Evolutionary conservation across 2,113 vertebrate genomes (phyloP), one percentile per base, ranked within the genome.

Genomic region (Tenrec ecaudatus): DNA sequence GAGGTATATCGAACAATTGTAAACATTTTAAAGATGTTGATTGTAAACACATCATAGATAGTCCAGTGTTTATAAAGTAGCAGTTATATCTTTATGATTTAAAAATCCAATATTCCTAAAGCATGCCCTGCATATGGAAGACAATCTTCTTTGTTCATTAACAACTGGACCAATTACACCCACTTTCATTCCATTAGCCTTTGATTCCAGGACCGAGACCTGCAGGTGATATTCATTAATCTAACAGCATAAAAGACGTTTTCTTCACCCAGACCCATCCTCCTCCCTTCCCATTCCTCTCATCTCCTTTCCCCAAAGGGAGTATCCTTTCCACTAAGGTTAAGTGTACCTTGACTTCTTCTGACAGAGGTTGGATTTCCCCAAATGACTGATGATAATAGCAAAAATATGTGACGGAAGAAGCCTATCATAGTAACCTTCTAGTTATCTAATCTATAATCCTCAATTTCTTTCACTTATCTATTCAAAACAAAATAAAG

Each of bases 161-260:
- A 93, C 83, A 93, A 27, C 64, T 89, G 91, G 84, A 96, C 40
- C 91, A 95, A 92, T 97, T 96, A 90, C 36, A 93, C 88, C 73
- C 82, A 96, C 73, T 97, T 97, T 96, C 62, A 93, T 89, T 75
- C 88, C 77, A 94, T 95, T 97, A 97, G 84, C 64, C 64, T 94
- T 94, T 71, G 76, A 92, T 92, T 96, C 73, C 43, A 89, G n/a
- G 27, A 40, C 75, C 82, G 31, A 91, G 38, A 77, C 16, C 73
- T 97, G 76, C 69, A 89, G 94, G 60, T 83, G 79, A 91, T 82
- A 79, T 47, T 94, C 93, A 93, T 96, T 97, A 96, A 97, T 90
- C 15, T 88, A 92, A 93, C 62, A 69, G 75, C 62, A 43, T 88
- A 68, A 64, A 93, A 95, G 16, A 86, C 94, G 84, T 20, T 8